A percentile compares a stretch with the other conserved stretches of the same genome.
These are phyloP conservation scores for Byasa hedistus DNA, from an alignment of 2,888 invertebrate genomes.

Conservation along the genomic window DNA sequence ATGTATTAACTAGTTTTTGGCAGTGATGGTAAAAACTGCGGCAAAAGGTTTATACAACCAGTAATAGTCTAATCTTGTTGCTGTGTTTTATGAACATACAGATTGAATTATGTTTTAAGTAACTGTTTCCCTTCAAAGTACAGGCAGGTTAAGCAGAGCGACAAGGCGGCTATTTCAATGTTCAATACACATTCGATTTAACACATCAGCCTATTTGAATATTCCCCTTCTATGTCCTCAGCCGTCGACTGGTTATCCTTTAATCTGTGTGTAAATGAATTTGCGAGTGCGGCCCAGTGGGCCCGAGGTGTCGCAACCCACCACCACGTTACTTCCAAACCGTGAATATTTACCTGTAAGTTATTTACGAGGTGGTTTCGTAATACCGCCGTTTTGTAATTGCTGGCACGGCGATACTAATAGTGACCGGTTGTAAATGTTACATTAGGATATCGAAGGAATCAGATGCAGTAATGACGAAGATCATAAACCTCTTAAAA, in stretches of 20 bases:
- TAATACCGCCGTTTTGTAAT: conserved; percentile 21
- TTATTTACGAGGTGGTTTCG: conserved; percentile 24
- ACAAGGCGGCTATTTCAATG: neutral
- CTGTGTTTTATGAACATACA: no score
- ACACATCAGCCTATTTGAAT: neutral
- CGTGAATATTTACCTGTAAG: conserved; percentile 11
- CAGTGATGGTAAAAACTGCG: no score
- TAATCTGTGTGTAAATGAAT: conserved; percentile 19
- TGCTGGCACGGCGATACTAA: neutral
- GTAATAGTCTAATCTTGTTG: no score
- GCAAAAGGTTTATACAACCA: no score
- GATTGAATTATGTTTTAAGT: no score
- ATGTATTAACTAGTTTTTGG: no score
- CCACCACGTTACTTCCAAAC: conserved; percentile 19
- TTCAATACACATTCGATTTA: neutral
- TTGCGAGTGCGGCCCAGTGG: conserved; percentile 5
- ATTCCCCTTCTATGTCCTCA: conserved; percentile 12
- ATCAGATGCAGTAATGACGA: no score
- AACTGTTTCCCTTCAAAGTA: no score
- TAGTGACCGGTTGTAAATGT: neutral
- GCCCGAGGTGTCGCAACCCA: conserved; percentile 12
- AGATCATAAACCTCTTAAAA: no score
- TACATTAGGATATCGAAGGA: no score
- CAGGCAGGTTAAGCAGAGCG: no score
- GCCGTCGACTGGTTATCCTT: conserved; percentile 26